Base-by-base conservation (phyloP, 2,113 vertebrate species). In the Ophiodon elongatus region DNA sequence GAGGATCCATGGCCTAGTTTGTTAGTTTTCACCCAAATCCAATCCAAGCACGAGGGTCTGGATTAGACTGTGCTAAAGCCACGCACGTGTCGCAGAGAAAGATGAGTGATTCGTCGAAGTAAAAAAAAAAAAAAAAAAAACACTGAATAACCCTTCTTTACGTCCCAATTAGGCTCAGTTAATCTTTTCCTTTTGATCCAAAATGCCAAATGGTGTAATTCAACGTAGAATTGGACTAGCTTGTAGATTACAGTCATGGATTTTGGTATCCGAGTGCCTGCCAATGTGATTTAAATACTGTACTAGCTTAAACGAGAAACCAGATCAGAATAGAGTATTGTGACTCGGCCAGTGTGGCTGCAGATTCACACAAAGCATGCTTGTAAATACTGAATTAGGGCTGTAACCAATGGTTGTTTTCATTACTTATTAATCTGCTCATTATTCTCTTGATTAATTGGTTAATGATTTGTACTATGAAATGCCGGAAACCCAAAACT, bases 21-120 rank as follows among this genome's bases (percentile, higher is more conserved):
- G 81, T 83, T 83, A 76, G 54, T 92, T 93, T 93, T 93, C 82
- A 92, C 90, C 89, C 85, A 91, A 86, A 91, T 93, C 88, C 90
- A 31, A 65, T 79, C 72, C 4, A 74, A 79, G 64, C 80, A 76
- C 67, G 52, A 84, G 84, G 62, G 76, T 85, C 77, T 72, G 90
- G 89, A 93, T 93, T 92, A 92, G 82, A 87, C 35, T 60, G 73
- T 41, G 50, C 60, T 91, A 73, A 90, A 90, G 77, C 81, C 76
- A 27, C 0, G 65, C 90, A 92, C 82, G 83, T 93, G 89, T 79
- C 43, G 0, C 27, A 82, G 69, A 78, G 78, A 83, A 63, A 64
- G 67, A 76, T 59, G 79, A 86, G 57, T 37, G 64, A 84, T 88
- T 87, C 15, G 35, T 66, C n/a, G 60, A 41, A 77, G 10, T 17